These are phyloP conservation scores for Caranx ignobilis DNA, from an alignment of 2,113 vertebrate genomes.

Conservation along the genomic window DNA sequence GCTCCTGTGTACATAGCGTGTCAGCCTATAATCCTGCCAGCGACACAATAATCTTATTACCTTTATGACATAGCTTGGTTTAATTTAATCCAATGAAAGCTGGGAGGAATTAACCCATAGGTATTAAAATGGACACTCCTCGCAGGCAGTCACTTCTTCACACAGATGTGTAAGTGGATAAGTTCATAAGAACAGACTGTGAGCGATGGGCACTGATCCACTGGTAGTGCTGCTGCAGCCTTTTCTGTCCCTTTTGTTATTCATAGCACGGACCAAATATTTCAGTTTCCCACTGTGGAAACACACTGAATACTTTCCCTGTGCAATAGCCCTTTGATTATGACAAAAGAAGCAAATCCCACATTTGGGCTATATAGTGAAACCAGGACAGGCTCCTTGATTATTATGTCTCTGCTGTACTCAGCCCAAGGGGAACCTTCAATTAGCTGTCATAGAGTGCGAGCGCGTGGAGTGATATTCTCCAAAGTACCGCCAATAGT, in stretches of 20 bases:
- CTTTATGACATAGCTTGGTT: slow-evolving; percentile 59
- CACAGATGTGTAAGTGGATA: slow-evolving; percentile 60
- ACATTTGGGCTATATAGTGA: slow-evolving; percentile 55
- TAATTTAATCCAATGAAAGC: slow-evolving; percentile 73
- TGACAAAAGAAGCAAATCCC: slow-evolving; percentile 76
- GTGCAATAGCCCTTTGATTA: slow-evolving; percentile 84
- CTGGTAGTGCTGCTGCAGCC: slow-evolving; percentile 31
- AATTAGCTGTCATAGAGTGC: slow-evolving; percentile 79
- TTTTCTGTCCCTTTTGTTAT: slow-evolving; percentile 45
- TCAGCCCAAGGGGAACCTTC: slow-evolving; percentile 81
- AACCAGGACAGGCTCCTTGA: slow-evolving; percentile 85
- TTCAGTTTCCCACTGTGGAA: slow-evolving; percentile 37
- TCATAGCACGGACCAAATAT: slow-evolving; percentile 31
- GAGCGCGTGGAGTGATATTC: slow-evolving; percentile 64
- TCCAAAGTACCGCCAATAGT: slow-evolving; percentile 63
- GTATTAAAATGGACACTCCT: slow-evolving; percentile 62
- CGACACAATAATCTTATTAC: slow-evolving; percentile 76
- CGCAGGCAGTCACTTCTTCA: slow-evolving; percentile 35
- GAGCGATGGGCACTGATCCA: slow-evolving; percentile 56
- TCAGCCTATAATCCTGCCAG: slow-evolving; percentile 69
- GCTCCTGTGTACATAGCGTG: slow-evolving; percentile 42
- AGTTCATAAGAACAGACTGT: slow-evolving; percentile 44
- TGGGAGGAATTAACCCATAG: slow-evolving; percentile 63
- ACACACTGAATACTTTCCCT: slow-evolving; percentile 72
- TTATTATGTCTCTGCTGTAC: slow-evolving; percentile 88